phyloP scores from a whole-genome alignment of 2,888 invertebrate species.

The Hoplodrina ambigua region DNA sequence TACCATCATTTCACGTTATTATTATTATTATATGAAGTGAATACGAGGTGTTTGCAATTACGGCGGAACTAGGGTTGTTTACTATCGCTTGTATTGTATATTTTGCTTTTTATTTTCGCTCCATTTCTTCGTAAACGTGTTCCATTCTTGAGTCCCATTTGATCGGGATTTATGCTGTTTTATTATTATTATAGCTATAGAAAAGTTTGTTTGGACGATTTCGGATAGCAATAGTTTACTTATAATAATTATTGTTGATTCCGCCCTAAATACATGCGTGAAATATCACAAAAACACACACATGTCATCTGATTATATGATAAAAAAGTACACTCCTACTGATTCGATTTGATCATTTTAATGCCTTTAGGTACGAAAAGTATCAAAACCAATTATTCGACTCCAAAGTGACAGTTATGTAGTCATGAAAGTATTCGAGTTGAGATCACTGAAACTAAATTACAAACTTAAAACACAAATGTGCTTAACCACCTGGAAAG shows the following conservation, averaged over 20 bases:
- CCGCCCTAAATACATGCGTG: background rate
- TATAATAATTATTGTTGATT: background rate
- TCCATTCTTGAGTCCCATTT: background rate
- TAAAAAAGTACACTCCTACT: background rate
- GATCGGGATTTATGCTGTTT: background rate
- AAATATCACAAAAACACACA: slow-evolving; percentile 28
- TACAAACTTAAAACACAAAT: slow-evolving; percentile 54
- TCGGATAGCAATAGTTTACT: background rate
- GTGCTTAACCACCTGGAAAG: slow-evolving; percentile 50
- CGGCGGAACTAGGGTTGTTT: background rate
- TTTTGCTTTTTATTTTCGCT: slow-evolving; percentile 2
- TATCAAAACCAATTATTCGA: slow-evolving; percentile 23
- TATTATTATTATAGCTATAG: background rate
- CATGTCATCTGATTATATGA: background rate
- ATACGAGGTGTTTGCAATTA: slow-evolving; percentile 13
- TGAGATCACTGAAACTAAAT: slow-evolving; percentile 69
- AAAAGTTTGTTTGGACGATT: background rate
- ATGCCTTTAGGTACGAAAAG: slow-evolving; percentile 2
- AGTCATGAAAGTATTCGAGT: slow-evolving; percentile 54
- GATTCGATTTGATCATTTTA: background rate
- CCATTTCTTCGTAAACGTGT: background rate
- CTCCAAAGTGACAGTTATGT: slow-evolving; percentile 24
- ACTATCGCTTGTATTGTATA: background rate
- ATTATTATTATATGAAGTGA: slow-evolving; percentile 8
- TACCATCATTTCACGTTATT: slow-evolving; percentile 4